These are phyloP conservation scores for Pelagia noctiluca DNA, from an alignment of 30 jellyfish, hydroid and myxozoan species.

Conservation along the genomic window DNA sequence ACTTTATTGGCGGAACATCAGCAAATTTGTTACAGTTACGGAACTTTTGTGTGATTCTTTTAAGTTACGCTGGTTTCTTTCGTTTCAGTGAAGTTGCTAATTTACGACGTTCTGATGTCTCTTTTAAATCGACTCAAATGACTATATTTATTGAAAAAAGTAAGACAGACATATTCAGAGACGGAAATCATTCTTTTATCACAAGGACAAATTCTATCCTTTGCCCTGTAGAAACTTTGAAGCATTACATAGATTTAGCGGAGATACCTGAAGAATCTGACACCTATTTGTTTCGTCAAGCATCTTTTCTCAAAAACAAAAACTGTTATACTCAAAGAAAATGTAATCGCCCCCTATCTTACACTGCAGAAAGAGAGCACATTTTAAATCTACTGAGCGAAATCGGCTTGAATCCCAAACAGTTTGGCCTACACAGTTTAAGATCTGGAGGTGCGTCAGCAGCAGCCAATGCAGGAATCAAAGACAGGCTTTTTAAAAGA, in stretches of 20 bases:
- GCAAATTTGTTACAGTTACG: conserved; percentile 9
- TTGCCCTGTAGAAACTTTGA: conserved; percentile 22
- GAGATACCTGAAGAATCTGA: not conserved
- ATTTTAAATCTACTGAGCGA: not conserved
- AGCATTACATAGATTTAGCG: not conserved
- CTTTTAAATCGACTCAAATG: conserved; percentile 4
- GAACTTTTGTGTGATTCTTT: conserved; percentile 2
- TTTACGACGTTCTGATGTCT: conserved; percentile 7
- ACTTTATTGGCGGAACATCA: conserved; percentile 10
- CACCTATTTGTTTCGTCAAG: conserved; percentile 17
- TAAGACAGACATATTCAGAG: conserved; percentile 41
- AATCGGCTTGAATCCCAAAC: conserved; percentile 26
- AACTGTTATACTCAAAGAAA: not conserved
- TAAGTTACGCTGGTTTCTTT: conserved; percentile 27
- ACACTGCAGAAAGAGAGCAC: conserved; percentile 14
- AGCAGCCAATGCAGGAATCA: conserved; percentile 37
- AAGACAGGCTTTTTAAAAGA: conserved; percentile 29
- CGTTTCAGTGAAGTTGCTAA: conserved; percentile 17
- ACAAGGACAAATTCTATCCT: conserved; percentile 14
- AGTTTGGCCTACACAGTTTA: conserved; percentile 33
- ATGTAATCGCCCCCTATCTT: conserved; percentile 10
- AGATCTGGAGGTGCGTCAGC: conserved; percentile 49
- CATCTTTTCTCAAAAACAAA: not conserved
- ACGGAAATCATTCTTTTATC: conserved; percentile 16
- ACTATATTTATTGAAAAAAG: conserved; percentile 17